Base-by-base conservation (phyloP, 2,113 vertebrate genomes). In the Felis chaus region DNA sequence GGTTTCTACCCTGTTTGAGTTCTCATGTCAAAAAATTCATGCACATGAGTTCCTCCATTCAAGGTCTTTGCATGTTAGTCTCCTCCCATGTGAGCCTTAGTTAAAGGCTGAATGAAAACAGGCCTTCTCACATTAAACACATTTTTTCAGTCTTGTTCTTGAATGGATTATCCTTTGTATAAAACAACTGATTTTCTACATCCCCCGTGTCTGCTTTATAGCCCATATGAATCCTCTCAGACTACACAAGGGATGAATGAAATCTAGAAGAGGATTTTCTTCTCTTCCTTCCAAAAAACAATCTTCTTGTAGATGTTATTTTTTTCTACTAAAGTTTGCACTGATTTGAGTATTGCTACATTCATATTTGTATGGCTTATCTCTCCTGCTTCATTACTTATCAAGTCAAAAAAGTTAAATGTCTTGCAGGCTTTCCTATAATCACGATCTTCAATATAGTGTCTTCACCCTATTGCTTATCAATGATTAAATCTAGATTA, bases 1-100 rank as follows among this genome's bases (percentile, higher is more conserved):
- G 57, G 57, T 85, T 83, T 86, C 5, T 65, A 87, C 48, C 13
- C 11, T 55, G 27, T 81, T 29, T 97, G 65, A 95, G 63, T 94
- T 92, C 69, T 97, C 90, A 97, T n/a, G 57, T 14, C 78, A 23
- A 85, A 95, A 97, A 84, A 78, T 25, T 89, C 65, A 13, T 23
- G 25, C 73, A 76, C 85, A 88, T 3, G 15, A 80, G 6, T 89
- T 89, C 15, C 39, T 61, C 15, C 8, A 61, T 50, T 74, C 12
- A 23, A 3, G 33, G 19, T 89, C 53, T 94, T 39, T 86, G 33
- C 16, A 73, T 78, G 29, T 93, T n/a, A 50, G 29, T 82, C 31
- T 93, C 19, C 25, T 93, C 19, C 1, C 23, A 2, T 27, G n/a
- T 33, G 61, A 95, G 15, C 23, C 41, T 88, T 81, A 57, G 7